These are phyloP conservation scores for Dendrolimus pini DNA, from an alignment of 2,888 invertebrate species.

Conservation along the genomic window DNA sequence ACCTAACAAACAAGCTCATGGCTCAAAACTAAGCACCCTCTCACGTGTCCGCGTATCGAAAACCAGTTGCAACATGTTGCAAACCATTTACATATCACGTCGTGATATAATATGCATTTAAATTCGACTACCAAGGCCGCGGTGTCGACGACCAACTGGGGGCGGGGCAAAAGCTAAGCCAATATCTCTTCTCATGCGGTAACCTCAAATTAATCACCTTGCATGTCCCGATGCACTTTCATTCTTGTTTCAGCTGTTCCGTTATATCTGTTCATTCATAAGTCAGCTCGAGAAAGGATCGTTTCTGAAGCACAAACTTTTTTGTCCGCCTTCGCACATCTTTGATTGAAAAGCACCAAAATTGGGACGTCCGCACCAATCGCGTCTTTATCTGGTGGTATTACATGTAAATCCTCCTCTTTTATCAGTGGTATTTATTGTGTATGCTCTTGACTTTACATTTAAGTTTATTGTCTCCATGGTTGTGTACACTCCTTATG, in stretches of 20 bases:
- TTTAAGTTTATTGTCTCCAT: constrained; percentile 53
- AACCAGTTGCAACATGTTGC: constrained; percentile 61
- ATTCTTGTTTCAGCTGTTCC: constrained; percentile 47
- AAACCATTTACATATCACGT: constrained; percentile 49
- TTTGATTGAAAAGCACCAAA: constrained; percentile 34
- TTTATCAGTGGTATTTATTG: constrained; percentile 69
- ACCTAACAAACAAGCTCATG: neutral
- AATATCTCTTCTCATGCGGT: constrained; percentile 57
- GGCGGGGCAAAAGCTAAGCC: constrained; percentile 54
- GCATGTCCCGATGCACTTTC: constrained; percentile 61
- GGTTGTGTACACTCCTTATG: constrained; percentile 39
- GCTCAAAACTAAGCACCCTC: neutral
- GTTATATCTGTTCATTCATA: constrained; percentile 49
- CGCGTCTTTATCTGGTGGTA: constrained; percentile 49
- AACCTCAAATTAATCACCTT: constrained; percentile 57
- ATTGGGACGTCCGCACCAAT: constrained; percentile 42
- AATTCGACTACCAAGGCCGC: constrained; percentile 49
- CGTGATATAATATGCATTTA: constrained; percentile 46
- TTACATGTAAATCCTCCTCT: constrained; percentile 50
- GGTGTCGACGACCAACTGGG: constrained; percentile 41
- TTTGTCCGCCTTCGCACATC: constrained; percentile 18
- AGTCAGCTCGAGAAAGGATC: constrained; percentile 19
- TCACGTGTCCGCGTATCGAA: constrained; percentile 13
- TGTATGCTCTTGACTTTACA: constrained; percentile 52
- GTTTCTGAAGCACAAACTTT: constrained; percentile 5